A percentile compares a stretch with the other conserved stretches of the same genome.
These are phyloP conservation scores for Coracias cyanogaster DNA, from an alignment of 2,797 vertebrate genomes.

Conservation along the genomic window DNA sequence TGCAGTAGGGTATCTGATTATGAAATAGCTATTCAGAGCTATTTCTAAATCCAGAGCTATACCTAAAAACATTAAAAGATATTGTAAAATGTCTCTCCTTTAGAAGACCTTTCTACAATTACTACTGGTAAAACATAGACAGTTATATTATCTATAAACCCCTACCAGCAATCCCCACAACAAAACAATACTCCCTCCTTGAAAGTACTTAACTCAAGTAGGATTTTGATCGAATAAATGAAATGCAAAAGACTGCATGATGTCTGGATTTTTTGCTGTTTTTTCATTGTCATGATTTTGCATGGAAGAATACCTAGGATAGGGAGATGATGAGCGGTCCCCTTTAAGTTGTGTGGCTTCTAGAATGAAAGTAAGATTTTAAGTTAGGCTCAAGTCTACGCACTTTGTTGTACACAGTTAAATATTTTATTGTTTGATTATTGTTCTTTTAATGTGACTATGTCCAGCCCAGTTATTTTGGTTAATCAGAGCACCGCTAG, in stretches of 20 bases:
- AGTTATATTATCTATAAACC: neutral
- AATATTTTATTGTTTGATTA: constrained; percentile 10
- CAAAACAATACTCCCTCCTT: neutral
- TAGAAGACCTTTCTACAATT: neutral
- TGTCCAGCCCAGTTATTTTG: neutral
- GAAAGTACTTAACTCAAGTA: neutral
- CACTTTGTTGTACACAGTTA: neutral
- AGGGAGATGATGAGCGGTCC: neutral
- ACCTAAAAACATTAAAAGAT: neutral
- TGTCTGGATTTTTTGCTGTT: neutral
- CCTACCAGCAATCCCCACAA: neutral
- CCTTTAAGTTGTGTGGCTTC: neutral
- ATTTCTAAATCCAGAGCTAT: neutral
- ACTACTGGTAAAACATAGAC: neutral
- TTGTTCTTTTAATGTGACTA: neutral
- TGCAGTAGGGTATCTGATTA: neutral
- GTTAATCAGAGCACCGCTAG: neutral
- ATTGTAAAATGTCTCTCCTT: neutral
- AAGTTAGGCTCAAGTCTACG: neutral
- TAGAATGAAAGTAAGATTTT: neutral
- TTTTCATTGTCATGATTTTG: neutral
- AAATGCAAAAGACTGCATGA: neutral
- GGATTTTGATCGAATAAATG: neutral
- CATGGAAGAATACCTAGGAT: neutral
- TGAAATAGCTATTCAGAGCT: neutral